These are phyloP conservation scores for Hydropotes inermis DNA, from an alignment of 2,113 vertebrate species.

Conservation along the genomic window DNA sequence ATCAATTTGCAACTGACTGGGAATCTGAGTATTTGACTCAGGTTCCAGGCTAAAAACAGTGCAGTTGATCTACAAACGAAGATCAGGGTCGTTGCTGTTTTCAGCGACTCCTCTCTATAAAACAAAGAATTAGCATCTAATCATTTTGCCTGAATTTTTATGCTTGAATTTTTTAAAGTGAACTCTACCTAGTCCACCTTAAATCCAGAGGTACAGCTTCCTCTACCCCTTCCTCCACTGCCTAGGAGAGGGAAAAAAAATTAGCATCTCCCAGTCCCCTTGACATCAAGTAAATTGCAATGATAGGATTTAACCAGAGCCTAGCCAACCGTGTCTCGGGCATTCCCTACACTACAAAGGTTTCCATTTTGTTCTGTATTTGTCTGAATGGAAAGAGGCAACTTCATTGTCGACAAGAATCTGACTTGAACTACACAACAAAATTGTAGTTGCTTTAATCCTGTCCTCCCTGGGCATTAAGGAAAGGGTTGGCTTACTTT, in stretches of 20 bases:
- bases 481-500: slow-evolving; percentile 37
- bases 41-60: neutral
- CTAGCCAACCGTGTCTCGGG: slow-evolving; percentile 18
- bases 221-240: neutral
- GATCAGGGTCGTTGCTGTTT: neutral
- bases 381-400: slow-evolving; percentile 42
- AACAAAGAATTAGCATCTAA: neutral
- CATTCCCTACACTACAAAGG: slow-evolving; percentile 14
- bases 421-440: slow-evolving; percentile 29
- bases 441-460: slow-evolving; percentile 50
- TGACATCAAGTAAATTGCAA: slow-evolving; percentile 48
- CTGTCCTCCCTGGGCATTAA: neutral
- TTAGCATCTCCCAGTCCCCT: neutral
- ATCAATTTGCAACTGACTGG: neutral
- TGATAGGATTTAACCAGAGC: slow-evolving; percentile 4
- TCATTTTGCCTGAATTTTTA: neutral
- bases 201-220: neutral
- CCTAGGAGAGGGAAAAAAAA: neutral
- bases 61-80: neutral
- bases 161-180: neutral
- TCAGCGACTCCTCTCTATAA: neutral
- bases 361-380: slow-evolving; percentile 46
- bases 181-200: neutral
- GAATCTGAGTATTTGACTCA: neutral
- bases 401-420: neutral